Evolutionary conservation across 2,888 invertebrate species (phyloP), one percentile per base, ranked within the genome.

Genomic region (Drosophila robusta): DNA sequence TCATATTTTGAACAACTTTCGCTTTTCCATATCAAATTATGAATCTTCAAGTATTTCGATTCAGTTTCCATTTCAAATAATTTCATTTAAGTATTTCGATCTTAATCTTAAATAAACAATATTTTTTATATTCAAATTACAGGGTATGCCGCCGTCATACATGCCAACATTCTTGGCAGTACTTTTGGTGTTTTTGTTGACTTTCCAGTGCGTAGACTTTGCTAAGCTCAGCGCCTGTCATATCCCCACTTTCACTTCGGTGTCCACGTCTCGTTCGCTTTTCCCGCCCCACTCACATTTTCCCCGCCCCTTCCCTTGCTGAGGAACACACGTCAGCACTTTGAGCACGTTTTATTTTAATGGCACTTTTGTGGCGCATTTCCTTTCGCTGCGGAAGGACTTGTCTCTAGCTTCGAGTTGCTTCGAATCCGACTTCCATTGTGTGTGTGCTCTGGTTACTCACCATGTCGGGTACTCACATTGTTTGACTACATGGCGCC

Each of bases 341-440:
- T 75, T 70, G 63, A 79, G 79, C 86, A 85, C 86, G 83, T 86
- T 86, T 86, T 83, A 87, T 87, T 85, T 80, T 83, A 83, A 87
- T 83, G 69, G 70, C 80, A 70, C 83, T 87, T 77, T 79, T 76
- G 77, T 83, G 77, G 77, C 78, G 74, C 70, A 80, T 83, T 87
- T 80, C 63, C 79, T 70, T 58, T 46, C 16, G 26, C 29, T 45
- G 36, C 18, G 6, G 26, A 63, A 55, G 58, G 41, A 61, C 68
- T 56, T 57, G 41, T 44, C 62, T 49, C 46, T 26, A 34, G 49
- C 50, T 50, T 24, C 24, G 26, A 36, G 29, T 52, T 60, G 24
- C 46, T 52, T 11, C 16, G 42, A 63, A 50, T 18, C 36, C 24
- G 18, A 50, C 57, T 58, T 18, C 12, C 24, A 60, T 51, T 62